Evolutionary conservation across 2,888 invertebrate species (phyloP), one percentile per base, ranked within the genome.

Genomic region (Acronicta alni): DNA sequence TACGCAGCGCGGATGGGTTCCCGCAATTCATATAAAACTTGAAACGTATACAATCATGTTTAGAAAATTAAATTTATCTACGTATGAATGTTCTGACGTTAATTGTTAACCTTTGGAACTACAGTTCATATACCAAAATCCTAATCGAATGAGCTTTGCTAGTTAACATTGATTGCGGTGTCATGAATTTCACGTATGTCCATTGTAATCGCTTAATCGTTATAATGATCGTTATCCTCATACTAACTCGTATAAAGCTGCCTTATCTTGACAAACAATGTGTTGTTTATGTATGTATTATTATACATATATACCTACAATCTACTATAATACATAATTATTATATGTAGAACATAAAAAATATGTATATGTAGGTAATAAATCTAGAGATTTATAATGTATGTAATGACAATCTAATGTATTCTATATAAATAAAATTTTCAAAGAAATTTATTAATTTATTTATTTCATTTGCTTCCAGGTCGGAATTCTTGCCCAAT

Each of bases 401-500:
- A n/a, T n/a, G n/a, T n/a, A n/a, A n/a, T n/a, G n/a, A n/a, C n/a
- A n/a, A n/a, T n/a, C n/a, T n/a, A n/a, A n/a, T n/a, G n/a, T n/a
- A n/a, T n/a, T n/a, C n/a, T n/a, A n/a, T 30, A 30, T 3, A 30
- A 2, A 9, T 1, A 10, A 8, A 10, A 10, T 20, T 20, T 9
- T 15, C 10, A 37, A 45, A 14, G 17, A 37, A n/a, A 30, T 26
- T 66, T 1, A 64, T 35, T 5, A 26, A 42, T 41, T 12, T 23
- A 4, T 41, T 44, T 46, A 37, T 67, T 53, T 81, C 68, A 67
- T 77, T 75, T 69, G 49, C 55, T 94, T 93, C 56, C 94, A 94
- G 94, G 86, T 95, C 78, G 96, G 96, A 67, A 95, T 95, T 83
- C 91, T 96, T 78, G 86, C 95, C 76, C 95, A 96, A 67, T 96